Base-by-base conservation (phyloP, 2,113 vertebrate species). In the Syrmaticus mikado region DNA sequence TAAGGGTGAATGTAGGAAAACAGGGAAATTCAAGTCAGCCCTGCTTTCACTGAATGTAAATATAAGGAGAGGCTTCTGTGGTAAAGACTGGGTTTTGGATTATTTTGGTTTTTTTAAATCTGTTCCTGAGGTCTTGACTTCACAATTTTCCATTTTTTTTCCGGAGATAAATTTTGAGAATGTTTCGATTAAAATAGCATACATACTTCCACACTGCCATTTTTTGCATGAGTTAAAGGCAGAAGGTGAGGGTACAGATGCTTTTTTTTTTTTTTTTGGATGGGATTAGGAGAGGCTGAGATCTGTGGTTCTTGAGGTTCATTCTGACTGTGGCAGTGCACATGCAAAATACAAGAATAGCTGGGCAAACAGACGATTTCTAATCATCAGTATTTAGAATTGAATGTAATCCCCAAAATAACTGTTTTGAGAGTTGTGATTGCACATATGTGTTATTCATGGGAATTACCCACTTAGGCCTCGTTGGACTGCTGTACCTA, bases 401-500 rank as follows among this genome's bases (percentile, higher is more conserved):
- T 48, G n/a, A 55, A 60, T n/a, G 7, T 64, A 38, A 60, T 60
- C 75, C 7, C 52, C 11, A 71, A 1, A 11, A 6, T 41, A 74
- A 58, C 21, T 40, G 15, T 72, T 89, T 71, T 17, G 15, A 53
- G 5, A 67, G 17, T 27, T 71, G 16, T 41, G 22, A 30, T 36
- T 81, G 50, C 7, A 28, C 5, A 8, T 27, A 12, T 7, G 6
- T 81, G 6, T 34, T 85, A 10, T 53, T 67, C 27, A 13, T 3
- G 10, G 4, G 38, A 72, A 45, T 20, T 74, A 32, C 32, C 45
- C 36, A 43, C 28, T 50, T 62, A 17, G 65, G 18, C 5, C 70
- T 0, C 28, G 6, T 67, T 27, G 30, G 34, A 7, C 18, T 43
- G n/a, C 30, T 60, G 0, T 20, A 3, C 0, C 0, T 28, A 20